These are phyloP conservation scores for Calliopum simillimum DNA, from an alignment of 2,888 invertebrate species.

Conservation along the genomic window DNA sequence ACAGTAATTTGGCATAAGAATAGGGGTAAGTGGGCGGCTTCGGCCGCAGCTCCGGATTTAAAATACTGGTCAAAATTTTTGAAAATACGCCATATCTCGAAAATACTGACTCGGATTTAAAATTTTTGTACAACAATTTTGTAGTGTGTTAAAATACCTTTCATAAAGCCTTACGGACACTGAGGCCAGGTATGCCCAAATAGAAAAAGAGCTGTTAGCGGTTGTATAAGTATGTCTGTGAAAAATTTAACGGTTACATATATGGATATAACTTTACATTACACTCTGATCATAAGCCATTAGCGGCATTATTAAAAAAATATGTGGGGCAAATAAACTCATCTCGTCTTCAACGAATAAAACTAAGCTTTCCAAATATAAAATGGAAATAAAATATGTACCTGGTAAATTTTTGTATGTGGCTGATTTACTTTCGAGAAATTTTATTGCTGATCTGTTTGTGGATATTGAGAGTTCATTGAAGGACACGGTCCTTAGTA, in stretches of 20 bases:
- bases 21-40: too few relatives aligned
- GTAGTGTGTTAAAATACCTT: too few relatives aligned
- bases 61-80: too few relatives aligned
- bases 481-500: not conserved
- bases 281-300: slow-evolving; percentile 37
- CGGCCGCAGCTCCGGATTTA: too few relatives aligned
- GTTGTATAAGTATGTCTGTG: slow-evolving; percentile 41
- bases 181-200: slow-evolving; percentile 38
- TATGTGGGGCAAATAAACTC: too few relatives aligned
- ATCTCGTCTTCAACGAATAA: too few relatives aligned
- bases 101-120: too few relatives aligned
- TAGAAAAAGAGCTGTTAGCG: slow-evolving; percentile 47
- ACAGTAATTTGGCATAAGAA: too few relatives aligned
- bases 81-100: too few relatives aligned
- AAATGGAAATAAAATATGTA: too few relatives aligned
- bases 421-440: slow-evolving; percentile 39
- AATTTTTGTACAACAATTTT: too few relatives aligned
- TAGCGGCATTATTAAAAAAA: slow-evolving; percentile 36
- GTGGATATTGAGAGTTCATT: slow-evolving; percentile 9
- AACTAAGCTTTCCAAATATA: too few relatives aligned
- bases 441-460: slow-evolving; percentile 28
- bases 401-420: slow-evolving; percentile 35
- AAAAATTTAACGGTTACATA: slow-evolving; percentile 44
- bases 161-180: slow-evolving; percentile 39
- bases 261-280: slow-evolving; percentile 35